Conservation (phyloP, 1,140 invertebrate genomes). For the Rhynchophorus ferrugineus region DNA sequence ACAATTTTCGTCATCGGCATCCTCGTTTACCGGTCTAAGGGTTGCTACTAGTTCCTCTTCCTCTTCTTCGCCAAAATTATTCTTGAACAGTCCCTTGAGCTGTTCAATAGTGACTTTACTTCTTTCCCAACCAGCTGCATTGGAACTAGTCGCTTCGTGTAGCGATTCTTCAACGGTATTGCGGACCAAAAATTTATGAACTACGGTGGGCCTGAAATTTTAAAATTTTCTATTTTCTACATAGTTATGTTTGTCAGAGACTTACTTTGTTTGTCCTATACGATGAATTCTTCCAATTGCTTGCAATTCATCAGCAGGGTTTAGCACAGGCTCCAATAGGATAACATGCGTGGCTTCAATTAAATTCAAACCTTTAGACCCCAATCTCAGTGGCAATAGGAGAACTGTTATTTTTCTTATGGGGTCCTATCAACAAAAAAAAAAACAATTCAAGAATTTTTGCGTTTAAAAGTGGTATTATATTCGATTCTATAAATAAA, state of each 20-base stretch:
- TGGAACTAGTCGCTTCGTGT: constrained; percentile 35
- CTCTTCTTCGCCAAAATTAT: not conserved
- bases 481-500: too few relatives aligned
- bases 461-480: too few relatives aligned
- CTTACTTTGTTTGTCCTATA: constrained; percentile 67
- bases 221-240: not conserved
- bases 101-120: constrained; percentile 32
- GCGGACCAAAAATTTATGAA: constrained; percentile 62
- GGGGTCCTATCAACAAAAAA: constrained; percentile 35
- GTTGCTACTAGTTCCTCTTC: too few relatives aligned
- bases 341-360: constrained; percentile 74
- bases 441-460: too few relatives aligned
- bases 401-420: constrained; percentile 51
- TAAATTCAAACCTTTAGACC: constrained; percentile 71
- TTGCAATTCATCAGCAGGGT: constrained; percentile 66
- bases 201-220: constrained; percentile 46
- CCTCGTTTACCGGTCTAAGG: too few relatives aligned
- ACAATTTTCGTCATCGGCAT: too few relatives aligned
- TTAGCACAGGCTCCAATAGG: constrained; percentile 67
- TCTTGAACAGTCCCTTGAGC: constrained; percentile 28
- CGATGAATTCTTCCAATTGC: constrained; percentile 72
- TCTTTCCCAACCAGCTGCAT: constrained; percentile 33
- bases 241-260: constrained; percentile 5
- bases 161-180: constrained; percentile 67
- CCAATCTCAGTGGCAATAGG: constrained; percentile 59